A percentile compares a stretch with the other conserved stretches of the same genome.
These are phyloP conservation scores for Hippocampus kuda DNA, from an alignment of 2,797 vertebrate species.

Conservation along the genomic window DNA sequence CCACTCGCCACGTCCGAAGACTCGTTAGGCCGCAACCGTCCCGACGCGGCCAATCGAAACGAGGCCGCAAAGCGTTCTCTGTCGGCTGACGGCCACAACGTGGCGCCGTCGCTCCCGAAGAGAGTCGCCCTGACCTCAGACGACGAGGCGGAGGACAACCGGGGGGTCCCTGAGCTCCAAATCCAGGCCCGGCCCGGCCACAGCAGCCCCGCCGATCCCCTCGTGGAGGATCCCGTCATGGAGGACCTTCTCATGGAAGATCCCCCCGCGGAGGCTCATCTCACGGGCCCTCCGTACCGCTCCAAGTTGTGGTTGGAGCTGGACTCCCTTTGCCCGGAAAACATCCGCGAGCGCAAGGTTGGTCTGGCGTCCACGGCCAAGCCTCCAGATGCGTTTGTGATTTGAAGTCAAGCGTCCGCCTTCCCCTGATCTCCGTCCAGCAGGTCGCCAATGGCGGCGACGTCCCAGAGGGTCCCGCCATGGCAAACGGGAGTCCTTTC, in stretches of 20 bases:
- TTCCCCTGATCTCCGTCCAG: background rate
- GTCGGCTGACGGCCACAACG: constrained; percentile 72
- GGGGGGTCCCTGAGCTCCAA: constrained; percentile 47
- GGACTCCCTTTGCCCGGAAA: constrained; percentile 67
- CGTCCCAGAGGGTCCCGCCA: constrained; percentile 37
- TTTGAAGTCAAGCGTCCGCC: background rate
- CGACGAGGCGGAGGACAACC: constrained; percentile 30
- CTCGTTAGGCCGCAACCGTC: constrained; percentile 13
- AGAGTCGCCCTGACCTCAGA: constrained; percentile 75
- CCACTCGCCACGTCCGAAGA: constrained; percentile 52
- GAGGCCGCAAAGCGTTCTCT: constrained; percentile 78
- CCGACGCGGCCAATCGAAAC: constrained; percentile 47
- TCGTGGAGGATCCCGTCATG: constrained; percentile 75
- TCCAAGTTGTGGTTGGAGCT: constrained; percentile 83
- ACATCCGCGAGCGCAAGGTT: constrained; percentile 73
- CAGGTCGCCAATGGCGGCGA: constrained; percentile 57
- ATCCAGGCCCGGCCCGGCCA: constrained; percentile 75
- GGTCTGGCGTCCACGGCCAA: background rate
- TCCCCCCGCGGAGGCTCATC: constrained; percentile 56
- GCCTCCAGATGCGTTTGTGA: background rate
- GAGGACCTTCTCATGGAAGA: constrained; percentile 60
- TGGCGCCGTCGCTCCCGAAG: constrained; percentile 78
- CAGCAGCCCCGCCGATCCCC: constrained; percentile 72
- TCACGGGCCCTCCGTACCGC: constrained; percentile 64
- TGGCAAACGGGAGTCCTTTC: background rate